phyloP scores from a whole-genome alignment of 2,888 invertebrate species.

The Drosophila colorata region DNA sequence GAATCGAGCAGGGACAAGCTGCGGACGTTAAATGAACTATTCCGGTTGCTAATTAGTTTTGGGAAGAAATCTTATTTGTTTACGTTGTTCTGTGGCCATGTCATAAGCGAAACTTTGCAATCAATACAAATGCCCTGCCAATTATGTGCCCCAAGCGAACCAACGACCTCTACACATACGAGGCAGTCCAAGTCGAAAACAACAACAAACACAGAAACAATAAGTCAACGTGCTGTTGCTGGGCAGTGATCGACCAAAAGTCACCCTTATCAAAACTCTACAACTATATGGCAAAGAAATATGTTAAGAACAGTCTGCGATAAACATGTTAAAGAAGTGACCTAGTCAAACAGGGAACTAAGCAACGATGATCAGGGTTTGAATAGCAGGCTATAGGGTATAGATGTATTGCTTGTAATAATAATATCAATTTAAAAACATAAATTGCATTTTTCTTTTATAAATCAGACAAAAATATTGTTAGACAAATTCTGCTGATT shows the following conservation, averaged over 20 bases:
- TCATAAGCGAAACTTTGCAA: constrained; percentile 60
- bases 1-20: not conserved
- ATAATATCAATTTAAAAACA: too few species aligned
- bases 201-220: constrained; percentile 4
- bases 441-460: too few species aligned
- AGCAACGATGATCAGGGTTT: too few species aligned
- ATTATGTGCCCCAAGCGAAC: constrained; percentile 53
- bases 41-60: constrained; percentile 72
- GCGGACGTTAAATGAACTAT: constrained; percentile 43
- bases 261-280: constrained; percentile 8
- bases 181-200: constrained; percentile 3
- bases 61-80: constrained; percentile 72
- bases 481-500: not conserved
- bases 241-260: not conserved
- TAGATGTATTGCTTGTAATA: too few species aligned
- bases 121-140: constrained; percentile 56
- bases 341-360: too few species aligned
- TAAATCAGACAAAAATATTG: too few species aligned
- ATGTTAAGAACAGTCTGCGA: not conserved
- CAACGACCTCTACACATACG: constrained; percentile 17
- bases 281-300: too few species aligned
- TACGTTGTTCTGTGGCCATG: constrained; percentile 32
- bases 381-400: too few species aligned
- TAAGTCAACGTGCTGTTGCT: not conserved
- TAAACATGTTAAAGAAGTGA: not conserved